Conservation (phyloP, 2,797 vertebrate species). For the Pelochelys cantorii region DNA sequence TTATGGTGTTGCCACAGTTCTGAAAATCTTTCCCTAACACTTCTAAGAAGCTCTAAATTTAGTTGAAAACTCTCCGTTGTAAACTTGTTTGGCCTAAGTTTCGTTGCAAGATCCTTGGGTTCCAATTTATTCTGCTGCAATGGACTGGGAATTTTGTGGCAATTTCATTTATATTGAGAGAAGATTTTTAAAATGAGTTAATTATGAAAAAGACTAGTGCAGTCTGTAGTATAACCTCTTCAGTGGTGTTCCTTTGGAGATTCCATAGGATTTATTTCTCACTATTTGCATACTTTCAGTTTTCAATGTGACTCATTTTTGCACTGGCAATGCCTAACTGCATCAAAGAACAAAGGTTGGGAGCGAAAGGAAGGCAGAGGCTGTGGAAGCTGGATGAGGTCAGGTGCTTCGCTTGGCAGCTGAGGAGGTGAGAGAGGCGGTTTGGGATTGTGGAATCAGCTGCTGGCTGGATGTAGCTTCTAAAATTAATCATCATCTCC, state of each 20-base stretch:
- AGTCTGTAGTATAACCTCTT: not conserved
- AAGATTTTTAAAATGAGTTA: not conserved
- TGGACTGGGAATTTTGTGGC: not conserved
- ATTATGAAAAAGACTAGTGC: conserved; percentile 45
- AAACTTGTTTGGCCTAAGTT: not conserved
- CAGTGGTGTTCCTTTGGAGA: not conserved
- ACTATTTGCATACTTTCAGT: not conserved
- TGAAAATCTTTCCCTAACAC: not conserved
- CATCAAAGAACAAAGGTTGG: not conserved
- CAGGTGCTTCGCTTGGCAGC: not conserved
- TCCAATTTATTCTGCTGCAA: not conserved
- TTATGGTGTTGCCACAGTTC: rapidly evolving
- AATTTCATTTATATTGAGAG: conserved; percentile 20
- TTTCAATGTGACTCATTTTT: not conserved
- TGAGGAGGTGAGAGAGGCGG: not conserved
- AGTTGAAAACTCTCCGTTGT: not conserved
- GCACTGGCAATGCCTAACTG: not conserved
- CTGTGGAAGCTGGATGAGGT: not conserved
- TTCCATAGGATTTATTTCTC: not conserved
- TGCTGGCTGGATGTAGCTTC: not conserved
- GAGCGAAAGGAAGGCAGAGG: not conserved
- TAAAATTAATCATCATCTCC: not conserved
- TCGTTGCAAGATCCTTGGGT: not conserved
- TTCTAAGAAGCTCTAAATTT: not conserved
- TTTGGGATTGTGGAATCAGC: not conserved